Percentiles rank a stretch among this genome's conserved stretches.
Conservation (phyloP, 64 coral and sea anemone species). For the Anthopleura sola region DNA sequence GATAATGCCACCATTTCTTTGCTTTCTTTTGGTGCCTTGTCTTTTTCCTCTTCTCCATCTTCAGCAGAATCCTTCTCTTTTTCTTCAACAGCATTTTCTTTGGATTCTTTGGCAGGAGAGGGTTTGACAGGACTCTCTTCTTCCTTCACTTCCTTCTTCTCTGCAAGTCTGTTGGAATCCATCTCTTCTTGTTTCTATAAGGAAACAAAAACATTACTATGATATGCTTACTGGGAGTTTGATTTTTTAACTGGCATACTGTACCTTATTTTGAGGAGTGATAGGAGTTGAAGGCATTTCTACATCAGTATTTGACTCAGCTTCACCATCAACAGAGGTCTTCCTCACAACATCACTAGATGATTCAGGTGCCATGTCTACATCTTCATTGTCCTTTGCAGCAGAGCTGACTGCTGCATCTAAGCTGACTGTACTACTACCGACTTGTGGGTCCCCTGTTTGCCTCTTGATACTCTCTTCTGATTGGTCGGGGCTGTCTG, state of each 20-base stretch:
- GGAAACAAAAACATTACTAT: background rate
- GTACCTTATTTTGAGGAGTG: background rate
- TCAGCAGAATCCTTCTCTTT: slow-evolving; percentile 76
- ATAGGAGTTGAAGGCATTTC: slow-evolving; percentile 5
- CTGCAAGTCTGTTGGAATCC: slow-evolving; percentile 84
- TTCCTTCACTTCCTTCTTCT: slow-evolving; percentile 77
- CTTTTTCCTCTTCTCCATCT: slow-evolving; percentile 49
- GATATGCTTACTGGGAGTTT: too few relatives aligned
- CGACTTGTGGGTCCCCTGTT: slow-evolving; percentile 63
- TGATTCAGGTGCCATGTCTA: slow-evolving; percentile 9
- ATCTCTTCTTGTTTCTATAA: slow-evolving; percentile 33
- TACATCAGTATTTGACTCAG: slow-evolving; percentile 4
- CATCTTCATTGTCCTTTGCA: slow-evolving; percentile 37
- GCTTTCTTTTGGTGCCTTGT: slow-evolving; percentile 24
- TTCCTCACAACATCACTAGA: slow-evolving; percentile 23
- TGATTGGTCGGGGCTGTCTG: slow-evolving; percentile 28
- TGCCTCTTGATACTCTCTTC: slow-evolving; percentile 30
- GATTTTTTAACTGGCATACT: background rate
- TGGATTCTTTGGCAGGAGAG: slow-evolving; percentile 41
- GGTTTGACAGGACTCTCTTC: slow-evolving; percentile 72
- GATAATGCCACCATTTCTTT: slow-evolving; percentile 5
- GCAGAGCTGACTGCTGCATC: slow-evolving; percentile 39
- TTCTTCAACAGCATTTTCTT: slow-evolving; percentile 74
- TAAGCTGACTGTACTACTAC: slow-evolving; percentile 64
- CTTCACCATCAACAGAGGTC: background rate